A percentile compares a stretch with the other conserved stretches of the same genome.
These are phyloP conservation scores for Drosophila cognata DNA, from an alignment of 2,888 invertebrate genomes.

Conservation along the genomic window DNA sequence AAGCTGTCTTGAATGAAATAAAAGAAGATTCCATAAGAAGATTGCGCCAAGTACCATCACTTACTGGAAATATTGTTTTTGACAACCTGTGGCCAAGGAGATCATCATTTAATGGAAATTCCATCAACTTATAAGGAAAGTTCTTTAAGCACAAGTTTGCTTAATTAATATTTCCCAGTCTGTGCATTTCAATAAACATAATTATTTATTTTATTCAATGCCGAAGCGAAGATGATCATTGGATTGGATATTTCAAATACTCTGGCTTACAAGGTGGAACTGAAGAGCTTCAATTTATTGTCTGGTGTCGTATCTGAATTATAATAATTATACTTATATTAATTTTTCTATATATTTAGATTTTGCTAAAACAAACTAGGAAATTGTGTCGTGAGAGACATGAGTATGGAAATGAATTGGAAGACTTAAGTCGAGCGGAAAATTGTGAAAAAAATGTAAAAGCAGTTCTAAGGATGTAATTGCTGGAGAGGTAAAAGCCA, in stretches of 20 bases:
- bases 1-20: background rate
- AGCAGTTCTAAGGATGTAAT: background rate
- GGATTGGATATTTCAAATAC: background rate
- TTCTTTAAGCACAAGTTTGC: no score
- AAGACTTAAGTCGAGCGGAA: background rate
- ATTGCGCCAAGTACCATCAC: background rate
- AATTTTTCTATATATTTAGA: background rate
- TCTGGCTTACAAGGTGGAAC: background rate
- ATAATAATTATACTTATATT: background rate
- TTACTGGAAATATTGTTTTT: background rate
- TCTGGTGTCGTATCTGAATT: background rate
- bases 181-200: background rate
- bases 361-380: background rate
- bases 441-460: background rate
- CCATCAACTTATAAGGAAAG: background rate
- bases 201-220: background rate
- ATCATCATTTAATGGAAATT: no score
- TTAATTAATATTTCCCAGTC: fast-evolving
- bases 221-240: background rate
- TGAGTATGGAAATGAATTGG: background rate
- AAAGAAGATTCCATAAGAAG: background rate
- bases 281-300: background rate
- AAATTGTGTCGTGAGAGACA: background rate
- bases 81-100: fast-evolving
- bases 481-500: fast-evolving